phyloP scores from a whole-genome alignment of 1,140 invertebrate genomes.

The Sminthurinus signatus region DNA sequence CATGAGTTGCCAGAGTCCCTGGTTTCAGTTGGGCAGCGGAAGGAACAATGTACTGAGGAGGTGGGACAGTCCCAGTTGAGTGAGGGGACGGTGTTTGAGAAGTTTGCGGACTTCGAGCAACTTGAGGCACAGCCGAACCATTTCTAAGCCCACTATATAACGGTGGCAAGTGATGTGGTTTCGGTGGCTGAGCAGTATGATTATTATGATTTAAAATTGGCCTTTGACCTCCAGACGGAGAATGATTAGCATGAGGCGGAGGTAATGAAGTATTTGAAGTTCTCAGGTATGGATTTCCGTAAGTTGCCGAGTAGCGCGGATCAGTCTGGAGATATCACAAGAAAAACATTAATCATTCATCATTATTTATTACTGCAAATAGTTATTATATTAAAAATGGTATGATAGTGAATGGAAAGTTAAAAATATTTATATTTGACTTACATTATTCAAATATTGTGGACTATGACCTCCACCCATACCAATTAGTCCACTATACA shows the following conservation, averaged over 20 bases:
- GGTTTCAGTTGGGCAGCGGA: constrained; percentile 50
- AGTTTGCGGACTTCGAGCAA: constrained; percentile 47
- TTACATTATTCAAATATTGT: constrained; percentile 53
- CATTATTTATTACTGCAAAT: no score
- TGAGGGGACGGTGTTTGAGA: constrained; percentile 48
- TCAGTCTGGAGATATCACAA: no score
- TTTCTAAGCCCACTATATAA: constrained; percentile 48
- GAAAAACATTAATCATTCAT: no score
- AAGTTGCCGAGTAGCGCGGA: constrained; percentile 76
- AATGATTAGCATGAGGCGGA: constrained; percentile 43
- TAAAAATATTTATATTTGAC: no score
- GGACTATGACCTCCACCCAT: constrained; percentile 46
- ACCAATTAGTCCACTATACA: constrained; percentile 35
- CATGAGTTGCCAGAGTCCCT: constrained; percentile 56
- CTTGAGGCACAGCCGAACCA: constrained; percentile 52
- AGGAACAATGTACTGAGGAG: constrained; percentile 50
- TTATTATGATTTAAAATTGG: constrained; percentile 15
- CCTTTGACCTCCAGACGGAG: neutral
- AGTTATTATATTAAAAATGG: no score
- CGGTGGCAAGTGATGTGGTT: constrained; percentile 25
- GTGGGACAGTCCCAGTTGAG: constrained; percentile 44
- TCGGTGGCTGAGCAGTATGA: constrained; percentile 39
- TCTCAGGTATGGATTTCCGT: constrained; percentile 79
- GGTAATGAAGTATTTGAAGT: constrained; percentile 50
- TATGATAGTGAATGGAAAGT: no score